Percentiles rank a stretch among this genome's conserved stretches.
phyloP scores from a whole-genome alignment of 1,140 invertebrate genomes.

The Rhagoletis pomonella region DNA sequence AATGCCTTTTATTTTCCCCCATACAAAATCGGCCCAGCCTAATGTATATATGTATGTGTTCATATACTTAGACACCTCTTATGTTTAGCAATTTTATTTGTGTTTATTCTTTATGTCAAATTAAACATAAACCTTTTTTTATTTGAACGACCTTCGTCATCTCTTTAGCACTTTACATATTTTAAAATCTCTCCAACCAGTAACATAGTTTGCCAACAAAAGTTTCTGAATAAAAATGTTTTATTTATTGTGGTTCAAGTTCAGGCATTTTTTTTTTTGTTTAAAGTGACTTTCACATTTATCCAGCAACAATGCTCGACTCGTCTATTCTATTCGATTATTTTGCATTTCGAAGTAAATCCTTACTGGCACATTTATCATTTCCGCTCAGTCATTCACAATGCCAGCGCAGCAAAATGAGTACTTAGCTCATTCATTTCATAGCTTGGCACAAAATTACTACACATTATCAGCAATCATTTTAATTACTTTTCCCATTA shows the following conservation, averaged over 20 bases:
- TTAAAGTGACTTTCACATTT: background rate
- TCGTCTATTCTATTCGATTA: too few species aligned
- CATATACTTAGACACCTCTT: background rate
- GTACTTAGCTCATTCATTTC: conserved; percentile 35
- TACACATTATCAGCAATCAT: conserved; percentile 23
- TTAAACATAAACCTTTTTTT: conserved; percentile 12
- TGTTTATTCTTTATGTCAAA: background rate
- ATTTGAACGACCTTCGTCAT: conserved; percentile 15
- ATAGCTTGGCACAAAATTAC: conserved; percentile 30
- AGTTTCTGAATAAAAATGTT: background rate
- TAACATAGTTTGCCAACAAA: background rate
- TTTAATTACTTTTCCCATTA: conserved; percentile 39
- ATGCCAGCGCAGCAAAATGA: conserved; percentile 1
- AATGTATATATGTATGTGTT: too few species aligned
- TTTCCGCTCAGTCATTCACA: background rate
- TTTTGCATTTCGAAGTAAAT: background rate
- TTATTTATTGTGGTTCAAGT: conserved; percentile 1
- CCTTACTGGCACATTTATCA: conserved; percentile 10
- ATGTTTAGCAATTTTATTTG: background rate
- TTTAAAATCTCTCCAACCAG: background rate
- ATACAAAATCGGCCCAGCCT: too few species aligned
- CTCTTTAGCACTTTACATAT: background rate
- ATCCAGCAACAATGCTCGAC: background rate
- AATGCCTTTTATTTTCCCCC: too few species aligned
- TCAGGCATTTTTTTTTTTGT: background rate